Evolutionary conservation across 2,888 invertebrate species (phyloP).

Genomic region (Candidula unifasciata): DNA sequence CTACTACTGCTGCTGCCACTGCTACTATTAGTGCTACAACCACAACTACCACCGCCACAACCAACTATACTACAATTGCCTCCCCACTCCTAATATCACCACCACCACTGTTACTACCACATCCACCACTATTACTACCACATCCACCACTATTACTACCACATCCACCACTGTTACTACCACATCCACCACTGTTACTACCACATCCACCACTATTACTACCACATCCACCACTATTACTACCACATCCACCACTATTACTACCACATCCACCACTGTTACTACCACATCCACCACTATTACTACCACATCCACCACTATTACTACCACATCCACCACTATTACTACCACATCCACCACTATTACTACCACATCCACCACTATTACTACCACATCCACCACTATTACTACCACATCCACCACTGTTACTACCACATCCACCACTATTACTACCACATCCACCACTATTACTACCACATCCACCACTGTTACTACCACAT

Average conservation of each 20-base stretch:
- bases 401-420: not conserved
- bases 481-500: too few species aligned
- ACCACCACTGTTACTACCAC: constrained; percentile 24
- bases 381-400: not conserved
- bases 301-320: too few species aligned
- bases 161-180: constrained; percentile 17
- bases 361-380: not conserved
- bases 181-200: not conserved
- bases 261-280: too few species aligned
- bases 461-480: not conserved
- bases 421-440: not conserved
- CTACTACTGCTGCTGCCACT: not conserved
- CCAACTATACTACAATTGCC: not conserved
- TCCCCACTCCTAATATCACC: not conserved
- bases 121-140: constrained; percentile 33
- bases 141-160: constrained; percentile 29
- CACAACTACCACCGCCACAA: too few species aligned
- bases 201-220: not conserved
- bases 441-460: not conserved
- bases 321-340: too few species aligned
- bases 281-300: too few species aligned
- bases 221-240: not conserved
- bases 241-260: not conserved
- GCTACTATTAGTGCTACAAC: not conserved
- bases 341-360: too few species aligned